Percentiles rank a stretch among this genome's conserved stretches.
phyloP scores from a whole-genome alignment of 2,113 vertebrate species.

The Otis tarda region DNA sequence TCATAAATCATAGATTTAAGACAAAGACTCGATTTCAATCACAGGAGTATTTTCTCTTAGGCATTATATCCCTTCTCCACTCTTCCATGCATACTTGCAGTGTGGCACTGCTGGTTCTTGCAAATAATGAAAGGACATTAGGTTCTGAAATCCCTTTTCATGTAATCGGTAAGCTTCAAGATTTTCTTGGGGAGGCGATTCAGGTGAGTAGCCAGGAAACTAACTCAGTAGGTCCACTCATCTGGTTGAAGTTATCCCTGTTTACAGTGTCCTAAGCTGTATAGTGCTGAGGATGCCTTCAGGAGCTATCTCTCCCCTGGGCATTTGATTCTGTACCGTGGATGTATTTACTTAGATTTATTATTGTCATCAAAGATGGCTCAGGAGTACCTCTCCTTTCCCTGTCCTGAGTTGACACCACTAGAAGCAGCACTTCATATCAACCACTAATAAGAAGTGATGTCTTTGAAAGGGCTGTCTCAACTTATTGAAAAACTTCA shows the following conservation, averaged over 20 bases:
- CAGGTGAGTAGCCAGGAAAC: background rate
- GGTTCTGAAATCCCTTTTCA: background rate
- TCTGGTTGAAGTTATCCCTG: background rate
- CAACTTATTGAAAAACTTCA: slow-evolving; percentile 30
- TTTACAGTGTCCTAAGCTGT: background rate
- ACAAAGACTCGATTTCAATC: background rate
- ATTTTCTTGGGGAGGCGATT: background rate
- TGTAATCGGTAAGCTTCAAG: background rate
- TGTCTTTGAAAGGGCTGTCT: slow-evolving; percentile 42
- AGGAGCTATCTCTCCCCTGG: background rate
- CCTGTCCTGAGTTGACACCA: slow-evolving; percentile 34
- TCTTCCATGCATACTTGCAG: background rate
- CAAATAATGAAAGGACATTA: background rate
- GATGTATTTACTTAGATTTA: slow-evolving; percentile 16
- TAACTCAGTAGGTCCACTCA: background rate
- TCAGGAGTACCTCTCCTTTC: background rate
- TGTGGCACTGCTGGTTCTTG: background rate
- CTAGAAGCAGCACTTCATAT: background rate
- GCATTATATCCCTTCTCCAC: background rate
- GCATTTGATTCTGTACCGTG: background rate
- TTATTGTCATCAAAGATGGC: background rate
- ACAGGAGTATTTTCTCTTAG: background rate
- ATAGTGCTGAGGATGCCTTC: background rate
- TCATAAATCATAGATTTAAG: background rate
- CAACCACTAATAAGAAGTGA: slow-evolving; percentile 47